Base-by-base conservation (phyloP, 2,888 invertebrate genomes). In the Imbricaverruca yamaguchii region DNA sequence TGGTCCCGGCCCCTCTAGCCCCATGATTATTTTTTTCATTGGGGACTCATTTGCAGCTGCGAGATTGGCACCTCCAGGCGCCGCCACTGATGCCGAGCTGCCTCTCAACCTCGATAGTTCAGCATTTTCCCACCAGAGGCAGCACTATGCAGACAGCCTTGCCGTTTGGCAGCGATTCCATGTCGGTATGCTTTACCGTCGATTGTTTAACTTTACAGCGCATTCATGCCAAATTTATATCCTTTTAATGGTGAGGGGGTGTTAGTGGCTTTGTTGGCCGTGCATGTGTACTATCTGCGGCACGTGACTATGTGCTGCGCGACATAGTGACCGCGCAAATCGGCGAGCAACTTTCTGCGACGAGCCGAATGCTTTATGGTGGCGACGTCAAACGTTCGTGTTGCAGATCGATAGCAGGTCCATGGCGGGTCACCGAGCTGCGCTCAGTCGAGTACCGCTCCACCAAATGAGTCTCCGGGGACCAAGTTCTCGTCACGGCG, bases 181-280 rank as follows among this genome's bases (percentile, higher is more conserved):
- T 25, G n/a, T 25, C 67, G 67, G 53, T 21, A 53, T 74, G 74
- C 74, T 53, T 74, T 74, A 53, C 53, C 74, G 74, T 23, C 74
- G 74, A 74, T 74, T 74, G 74, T 74, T 74, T 74, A 74, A 74
- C 39, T 74, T 74, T 74, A 74, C 74, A 53, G 74, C 39, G 74
- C 53, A 18, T 74, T 74, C 74, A 74, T 74, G 39, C 13, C 53
- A 53, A 13, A 39, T 74, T 74, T 74, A 74, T 25, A 21, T 13
- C 39, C 39, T 18, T 74, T 74, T 74, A 74, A 74, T 53, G 74
- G 74, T 4, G 53, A 11, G 53, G 65, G 53, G 74, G 74, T 53
- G 74, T 74, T 74, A 53, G 53, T 53, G 53, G 74, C 74, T 53
- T 74, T 74, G 74, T 74, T 74, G 23, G 67, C 53, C 13, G 39